A percentile compares a stretch with the other conserved stretches of the same genome.
phyloP scores from a whole-genome alignment of 1,140 invertebrate genomes.

The Drosophila albomicans region DNA sequence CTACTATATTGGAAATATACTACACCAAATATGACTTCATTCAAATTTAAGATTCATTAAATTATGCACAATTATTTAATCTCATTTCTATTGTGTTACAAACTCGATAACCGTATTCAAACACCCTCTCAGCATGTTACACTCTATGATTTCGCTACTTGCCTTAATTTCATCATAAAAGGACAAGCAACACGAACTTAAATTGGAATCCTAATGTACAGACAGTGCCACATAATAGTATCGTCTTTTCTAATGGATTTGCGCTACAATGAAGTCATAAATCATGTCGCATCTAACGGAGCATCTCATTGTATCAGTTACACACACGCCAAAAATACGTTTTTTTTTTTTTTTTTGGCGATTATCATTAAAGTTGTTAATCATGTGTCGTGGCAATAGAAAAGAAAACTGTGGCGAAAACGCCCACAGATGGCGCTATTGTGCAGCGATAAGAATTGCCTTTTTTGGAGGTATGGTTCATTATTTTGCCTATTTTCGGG shows the following conservation, averaged over 20 bases:
- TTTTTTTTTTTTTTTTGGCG: neutral
- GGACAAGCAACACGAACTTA: constrained; percentile 26
- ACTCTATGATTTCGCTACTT: neutral
- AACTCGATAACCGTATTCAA: neutral
- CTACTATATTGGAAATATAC: no score
- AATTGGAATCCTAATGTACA: constrained; percentile 19
- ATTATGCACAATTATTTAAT: no score
- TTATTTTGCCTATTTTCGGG: constrained; percentile 5
- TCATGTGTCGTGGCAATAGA: neutral
- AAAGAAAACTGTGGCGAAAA: neutral
- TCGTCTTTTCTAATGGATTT: constrained; percentile 20
- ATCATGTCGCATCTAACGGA: constrained; percentile 27
- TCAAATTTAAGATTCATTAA: no score
- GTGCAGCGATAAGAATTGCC: constrained; percentile 15
- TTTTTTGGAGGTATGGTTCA: neutral
- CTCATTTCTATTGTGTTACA: neutral
- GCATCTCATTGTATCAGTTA: constrained; percentile 20
- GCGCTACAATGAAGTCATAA: constrained; percentile 25
- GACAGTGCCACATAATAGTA: constrained; percentile 14
- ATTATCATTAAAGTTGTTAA: constrained; percentile 33
- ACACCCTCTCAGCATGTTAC: neutral
- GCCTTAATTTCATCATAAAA: constrained; percentile 38
- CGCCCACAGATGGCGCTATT: constrained; percentile 22
- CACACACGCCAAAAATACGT: neutral
- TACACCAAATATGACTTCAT: no score